A percentile compares a stretch with the other conserved stretches of the same genome.
Conservation (phyloP, 2,888 invertebrate species). For the Apamea sordens region DNA sequence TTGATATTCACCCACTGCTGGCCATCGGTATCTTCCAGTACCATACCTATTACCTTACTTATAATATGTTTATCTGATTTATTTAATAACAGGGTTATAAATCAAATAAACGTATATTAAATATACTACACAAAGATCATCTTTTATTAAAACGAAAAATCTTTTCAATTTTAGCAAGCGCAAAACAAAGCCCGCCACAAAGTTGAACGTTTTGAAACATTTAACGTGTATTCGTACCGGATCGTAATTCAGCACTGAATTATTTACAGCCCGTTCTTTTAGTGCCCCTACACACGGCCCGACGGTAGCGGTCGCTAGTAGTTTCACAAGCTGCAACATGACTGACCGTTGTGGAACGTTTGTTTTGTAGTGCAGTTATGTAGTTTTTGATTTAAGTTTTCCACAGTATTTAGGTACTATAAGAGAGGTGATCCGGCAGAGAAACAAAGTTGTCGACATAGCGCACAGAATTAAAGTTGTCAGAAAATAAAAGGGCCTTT, state of each 20-base stretch:
- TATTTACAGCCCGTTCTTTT: slow-evolving; percentile 55
- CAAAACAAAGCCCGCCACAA: slow-evolving; percentile 26
- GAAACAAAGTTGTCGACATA: no score
- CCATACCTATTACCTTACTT: background rate
- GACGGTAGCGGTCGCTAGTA: background rate
- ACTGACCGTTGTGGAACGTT: background rate
- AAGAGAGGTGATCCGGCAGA: background rate
- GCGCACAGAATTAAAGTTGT: no score
- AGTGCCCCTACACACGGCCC: slow-evolving; percentile 29
- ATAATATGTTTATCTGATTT: background rate
- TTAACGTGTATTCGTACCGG: slow-evolving; percentile 50
- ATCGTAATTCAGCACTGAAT: slow-evolving; percentile 62
- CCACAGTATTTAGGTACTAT: background rate
- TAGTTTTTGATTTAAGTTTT: background rate
- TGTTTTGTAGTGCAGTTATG: slow-evolving; percentile 3
- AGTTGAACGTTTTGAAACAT: slow-evolving; percentile 59
- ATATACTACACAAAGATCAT: background rate
- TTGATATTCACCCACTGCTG: background rate
- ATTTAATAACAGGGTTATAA: background rate
- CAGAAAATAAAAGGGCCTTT: no score
- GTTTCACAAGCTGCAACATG: background rate
- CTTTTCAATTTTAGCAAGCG: slow-evolving; percentile 26
- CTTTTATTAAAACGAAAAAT: background rate
- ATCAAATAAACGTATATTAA: background rate
- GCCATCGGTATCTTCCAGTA: background rate